These are phyloP conservation scores for Cynaeus angustus DNA, from an alignment of 2,888 invertebrate species.

Conservation along the genomic window DNA sequence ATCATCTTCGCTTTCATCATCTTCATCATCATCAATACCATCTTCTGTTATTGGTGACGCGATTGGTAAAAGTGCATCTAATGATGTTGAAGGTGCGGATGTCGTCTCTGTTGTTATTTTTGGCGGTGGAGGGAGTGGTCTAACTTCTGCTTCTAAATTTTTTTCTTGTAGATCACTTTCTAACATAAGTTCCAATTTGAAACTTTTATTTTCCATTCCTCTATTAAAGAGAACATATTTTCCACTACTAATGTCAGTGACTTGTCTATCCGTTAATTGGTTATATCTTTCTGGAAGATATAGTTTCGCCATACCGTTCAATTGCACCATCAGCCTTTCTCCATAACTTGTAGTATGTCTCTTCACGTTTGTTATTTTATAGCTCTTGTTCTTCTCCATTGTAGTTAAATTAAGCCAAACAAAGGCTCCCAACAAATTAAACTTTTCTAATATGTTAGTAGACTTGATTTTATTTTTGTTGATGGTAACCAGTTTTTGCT, in stretches of 20 bases:
- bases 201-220: slow-evolving; percentile 1
- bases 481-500: background rate
- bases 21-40: too few relatives aligned
- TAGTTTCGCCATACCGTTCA: background rate
- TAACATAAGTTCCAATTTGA: background rate
- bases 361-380: background rate
- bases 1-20: too few relatives aligned
- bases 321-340: background rate
- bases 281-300: slow-evolving; percentile 28
- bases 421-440: slow-evolving; percentile 12
- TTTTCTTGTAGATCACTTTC: too few relatives aligned
- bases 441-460: background rate
- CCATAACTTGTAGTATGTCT: background rate
- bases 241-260: background rate
- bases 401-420: slow-evolving; percentile 13
- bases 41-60: too few relatives aligned
- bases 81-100: too few relatives aligned
- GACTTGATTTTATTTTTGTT: background rate
- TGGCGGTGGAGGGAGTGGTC: too few relatives aligned
- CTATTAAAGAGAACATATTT: slow-evolving; percentile 11
- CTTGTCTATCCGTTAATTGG: slow-evolving; percentile 18
- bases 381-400: background rate
- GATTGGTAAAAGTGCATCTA: too few relatives aligned
- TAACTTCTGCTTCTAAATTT: too few relatives aligned
- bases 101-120: too few relatives aligned